Evolutionary conservation across 2,113 vertebrate genomes (phyloP), one percentile per base, ranked within the genome.

Genomic region (Apistogramma diplotaenia): DNA sequence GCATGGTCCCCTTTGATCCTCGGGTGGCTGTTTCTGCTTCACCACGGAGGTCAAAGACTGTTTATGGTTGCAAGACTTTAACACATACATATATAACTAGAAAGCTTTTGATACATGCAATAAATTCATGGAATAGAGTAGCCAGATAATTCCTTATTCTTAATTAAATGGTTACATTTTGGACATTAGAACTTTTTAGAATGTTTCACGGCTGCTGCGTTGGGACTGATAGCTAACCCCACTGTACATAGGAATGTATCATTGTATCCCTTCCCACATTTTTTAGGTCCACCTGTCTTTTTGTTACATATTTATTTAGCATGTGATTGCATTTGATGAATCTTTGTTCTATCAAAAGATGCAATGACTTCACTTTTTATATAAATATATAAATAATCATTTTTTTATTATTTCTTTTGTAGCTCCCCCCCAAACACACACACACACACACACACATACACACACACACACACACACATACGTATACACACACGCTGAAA

Each of bases 231-330:
- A 40, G 49, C 18, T 16, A 53, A 79, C 11, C 81, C 78, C 76
- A 49, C 62, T 90, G 90, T 92, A 84, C 40, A 85, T 89, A 89
- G 58, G 78, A 92, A 92, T 85, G 88, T 88, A 85, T 72, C 31
- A 58, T 86, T 81, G n/a, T n/a, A n/a, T 76, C 56, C 31, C 54
- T 59, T 85, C 85, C 81, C 79, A 72, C 3, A 76, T 77, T 84
- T 82, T 51, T 84, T 25, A 74, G 58, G 35, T 77, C 55, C 81
- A 55, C 33, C 58, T 43, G 49, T 88, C 65, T 29, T 87, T 83
- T 88, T 83, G 18, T 78, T 85, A 78, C 56, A 31, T 65, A 58
- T 65, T 13, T 21, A 43, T 51, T 77, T 71, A 49, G 43, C 61
- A 54, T 53, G 60, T 81, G 8, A 60, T 43, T 18, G 49, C 43